Base-by-base conservation (phyloP, 2,888 invertebrate species). In the Maniola hyperantus region DNA sequence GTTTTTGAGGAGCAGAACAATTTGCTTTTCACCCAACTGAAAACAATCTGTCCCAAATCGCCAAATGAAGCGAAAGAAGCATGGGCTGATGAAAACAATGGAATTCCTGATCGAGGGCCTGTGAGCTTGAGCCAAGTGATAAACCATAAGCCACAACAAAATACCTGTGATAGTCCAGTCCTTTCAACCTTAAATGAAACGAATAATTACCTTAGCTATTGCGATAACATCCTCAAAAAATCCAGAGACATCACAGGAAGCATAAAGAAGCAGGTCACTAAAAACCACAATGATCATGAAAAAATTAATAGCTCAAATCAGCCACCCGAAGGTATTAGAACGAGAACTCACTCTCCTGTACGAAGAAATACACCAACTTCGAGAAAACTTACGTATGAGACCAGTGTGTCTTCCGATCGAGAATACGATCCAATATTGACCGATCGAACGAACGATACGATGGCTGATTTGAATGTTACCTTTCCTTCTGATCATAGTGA, bases 1-100 rank as follows among this genome's bases (percentile, higher is more conserved):
- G 92, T 94, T 53, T 96, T 96, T 74, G 94, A 95, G 71, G 93
- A 93, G 59, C 95, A 96, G 77, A 95, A 95, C 76, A 91, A 90
- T 69, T 81, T 94, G 67, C 82, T 96, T 1, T 87, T 94, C 82
- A 92, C 85, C 62, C 91, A 91, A 70, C 73, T 91, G 18, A 91
- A 92, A 73, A 87, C 83, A 0, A 91, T 92, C 58, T 87, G 87
- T 53, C 92, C 92, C 0, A 87, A 83, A 70, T 82, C 89, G 1
- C 83, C 87, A 0, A 77, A 82, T 5, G 87, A 90, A 73, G 77
- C 75, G 0, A 89, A 88, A 67, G 82, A 84, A 63, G 91, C 89
- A n/a, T 91, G 91, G 89, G 76, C 71, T 1, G 89, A 89, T 33
- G 81, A 83, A 65, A 69, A 68, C 1, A 70, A 74, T 5, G 81